Evolutionary conservation across 2,113 vertebrate genomes (phyloP).

Genomic region (Hassar affinis): DNA sequence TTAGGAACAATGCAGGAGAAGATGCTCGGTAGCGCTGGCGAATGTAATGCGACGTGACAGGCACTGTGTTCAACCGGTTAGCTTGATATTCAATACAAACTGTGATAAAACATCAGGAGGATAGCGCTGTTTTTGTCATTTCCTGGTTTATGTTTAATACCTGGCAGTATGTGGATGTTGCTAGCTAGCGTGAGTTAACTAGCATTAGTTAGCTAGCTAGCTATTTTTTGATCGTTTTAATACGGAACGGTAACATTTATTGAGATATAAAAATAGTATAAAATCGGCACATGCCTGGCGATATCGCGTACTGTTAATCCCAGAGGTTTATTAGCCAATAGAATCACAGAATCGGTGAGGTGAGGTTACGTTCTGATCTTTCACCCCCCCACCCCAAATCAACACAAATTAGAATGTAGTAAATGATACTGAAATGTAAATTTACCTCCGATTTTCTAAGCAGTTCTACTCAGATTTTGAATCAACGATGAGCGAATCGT

Average conservation of each 20-base stretch:
- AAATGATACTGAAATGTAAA: background rate
- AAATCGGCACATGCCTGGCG: constrained; percentile 27
- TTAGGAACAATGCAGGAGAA: background rate
- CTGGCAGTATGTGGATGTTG: background rate
- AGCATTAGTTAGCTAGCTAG: background rate
- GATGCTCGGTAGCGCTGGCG: too few relatives aligned
- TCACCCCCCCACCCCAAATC: background rate
- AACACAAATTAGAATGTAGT: background rate
- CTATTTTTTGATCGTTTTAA: background rate
- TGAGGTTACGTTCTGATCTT: background rate
- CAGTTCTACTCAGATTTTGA: background rate
- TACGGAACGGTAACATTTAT: background rate
- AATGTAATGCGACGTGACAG: background rate
- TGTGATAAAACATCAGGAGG: background rate
- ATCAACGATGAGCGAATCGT: background rate
- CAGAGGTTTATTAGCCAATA: constrained; percentile 9
- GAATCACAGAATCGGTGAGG: background rate
- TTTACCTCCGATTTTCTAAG: background rate
- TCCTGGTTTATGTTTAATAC: background rate
- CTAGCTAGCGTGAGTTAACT: background rate
- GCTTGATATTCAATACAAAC: background rate
- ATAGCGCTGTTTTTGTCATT: background rate
- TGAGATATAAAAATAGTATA: background rate
- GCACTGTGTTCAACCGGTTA: background rate
- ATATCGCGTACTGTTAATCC: constrained; percentile 24